Evolutionary conservation across 1,140 invertebrate genomes (phyloP), one percentile per base, ranked within the genome.

Genomic region (Temnothorax nylanderi): DNA sequence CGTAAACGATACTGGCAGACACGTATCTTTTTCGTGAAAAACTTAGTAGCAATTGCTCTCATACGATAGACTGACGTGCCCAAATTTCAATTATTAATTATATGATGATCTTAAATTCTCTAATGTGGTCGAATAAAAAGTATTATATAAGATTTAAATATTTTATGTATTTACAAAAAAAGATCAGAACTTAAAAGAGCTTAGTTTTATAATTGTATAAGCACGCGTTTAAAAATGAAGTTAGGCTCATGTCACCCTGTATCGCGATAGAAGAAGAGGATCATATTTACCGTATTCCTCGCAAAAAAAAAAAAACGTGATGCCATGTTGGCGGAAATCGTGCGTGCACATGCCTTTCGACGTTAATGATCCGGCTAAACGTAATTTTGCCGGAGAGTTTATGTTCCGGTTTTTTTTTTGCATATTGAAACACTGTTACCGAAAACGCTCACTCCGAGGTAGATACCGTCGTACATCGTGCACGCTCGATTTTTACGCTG

Each of bases 1-100:
- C 32, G 10, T 74, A 71, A 69, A 90, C 89, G 86, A 85, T 88
- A 67, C 60, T 81, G 76, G 62, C 11, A 54, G 34, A 18, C 26
- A 0, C 2, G 21, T 47, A 37, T 84, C 44, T 74, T 13, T 4
- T n/a, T 49, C 13, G 49, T 8, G 13, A 7, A 37, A 34, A 32
- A 7, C 2, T 80, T 18, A 44, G 3, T 16, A 41, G 32, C 56
- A 10, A 11, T 69, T 49, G 44, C 3, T 41, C 47, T 32, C 67
- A 18, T 18, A 10, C 18, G n/a, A 71, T 74, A 44, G 26, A 82
- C 10, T 5, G 41, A 69, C 67, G 10, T 26, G 13, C 6, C 18
- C 21, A 44, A 47, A 13, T 44, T 47, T 44, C n/a, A 69, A 21
- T n/a, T 56, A 37, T 37, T 54, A 54, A 41, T 56, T 32, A 21